These are phyloP conservation scores for Trachelus stipa DNA, from an alignment of 2,888 invertebrate genomes.

Conservation along the genomic window DNA sequence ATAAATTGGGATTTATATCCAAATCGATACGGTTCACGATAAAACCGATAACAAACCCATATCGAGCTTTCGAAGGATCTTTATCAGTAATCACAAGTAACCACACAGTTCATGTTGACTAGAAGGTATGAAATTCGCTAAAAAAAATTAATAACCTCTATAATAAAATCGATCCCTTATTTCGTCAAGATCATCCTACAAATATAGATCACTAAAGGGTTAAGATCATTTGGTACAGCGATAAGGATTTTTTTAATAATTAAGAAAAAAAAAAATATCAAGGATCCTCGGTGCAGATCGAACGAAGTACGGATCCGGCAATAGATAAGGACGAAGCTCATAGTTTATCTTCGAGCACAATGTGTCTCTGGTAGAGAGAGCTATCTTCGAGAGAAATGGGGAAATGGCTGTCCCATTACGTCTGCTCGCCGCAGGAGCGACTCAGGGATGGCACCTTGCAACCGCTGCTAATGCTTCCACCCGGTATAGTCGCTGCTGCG, in stretches of 20 bases:
- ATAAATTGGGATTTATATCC: no score
- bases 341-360: constrained; percentile 41
- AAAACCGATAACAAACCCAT: no score
- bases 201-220: no score
- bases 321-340: neutral
- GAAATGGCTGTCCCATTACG: constrained; percentile 32
- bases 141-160: no score
- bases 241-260: neutral
- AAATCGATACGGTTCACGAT: no score
- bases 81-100: no score
- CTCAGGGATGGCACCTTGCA: neutral
- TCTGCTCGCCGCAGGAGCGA: constrained; percentile 13
- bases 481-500: neutral
- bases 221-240: no score
- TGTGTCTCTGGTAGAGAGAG: constrained; percentile 23
- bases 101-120: no score
- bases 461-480: constrained; percentile 8
- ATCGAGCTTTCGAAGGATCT: no score
- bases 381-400: constrained; percentile 30
- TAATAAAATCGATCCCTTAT: no score
- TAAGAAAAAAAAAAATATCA: neutral
- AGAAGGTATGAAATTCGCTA: no score
- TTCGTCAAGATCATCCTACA: no score
- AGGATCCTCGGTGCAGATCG: neutral
- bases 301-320: neutral